Evolutionary conservation across 2,113 vertebrate genomes (phyloP).

Genomic region (Hydrochoerus hydrochaeris): DNA sequence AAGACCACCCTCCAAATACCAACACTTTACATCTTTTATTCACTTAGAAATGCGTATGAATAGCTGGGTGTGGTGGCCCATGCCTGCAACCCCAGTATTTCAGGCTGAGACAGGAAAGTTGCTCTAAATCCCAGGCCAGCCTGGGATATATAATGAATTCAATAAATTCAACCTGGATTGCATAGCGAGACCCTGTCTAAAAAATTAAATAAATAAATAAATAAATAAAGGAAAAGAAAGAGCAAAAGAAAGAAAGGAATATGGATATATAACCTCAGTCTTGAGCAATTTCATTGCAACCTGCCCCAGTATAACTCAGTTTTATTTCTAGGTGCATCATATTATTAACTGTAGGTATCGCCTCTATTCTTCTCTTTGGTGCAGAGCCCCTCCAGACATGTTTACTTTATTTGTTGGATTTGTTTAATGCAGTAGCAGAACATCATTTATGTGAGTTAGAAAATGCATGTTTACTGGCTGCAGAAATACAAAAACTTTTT

Average conservation of each 20-base stretch:
- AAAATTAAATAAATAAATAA: not conserved
- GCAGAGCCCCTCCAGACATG: not conserved
- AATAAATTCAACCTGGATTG: not conserved
- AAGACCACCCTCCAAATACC: not conserved
- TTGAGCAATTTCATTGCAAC: not conserved
- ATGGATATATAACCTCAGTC: rapidly evolving
- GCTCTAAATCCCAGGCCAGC: not conserved
- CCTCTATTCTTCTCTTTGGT: not conserved
- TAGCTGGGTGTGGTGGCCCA: too few species aligned
- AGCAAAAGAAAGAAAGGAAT: not conserved
- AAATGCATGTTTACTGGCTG: not conserved
- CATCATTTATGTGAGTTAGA: not conserved
- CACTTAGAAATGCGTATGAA: not conserved
- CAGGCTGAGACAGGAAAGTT: not conserved
- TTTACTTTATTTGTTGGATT: not conserved
- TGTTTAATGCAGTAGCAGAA: not conserved
- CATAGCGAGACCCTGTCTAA: not conserved
- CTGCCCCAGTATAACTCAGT: not conserved
- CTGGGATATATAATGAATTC: not conserved
- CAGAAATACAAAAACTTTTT: not conserved
- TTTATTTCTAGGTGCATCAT: not conserved
- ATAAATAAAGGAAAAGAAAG: too few species aligned
- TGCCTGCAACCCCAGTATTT: not conserved
- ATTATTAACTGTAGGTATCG: not conserved
- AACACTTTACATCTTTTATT: not conserved